Conservation (phyloP, 1,140 invertebrate species). For the Penaeus vannamei region DNA sequence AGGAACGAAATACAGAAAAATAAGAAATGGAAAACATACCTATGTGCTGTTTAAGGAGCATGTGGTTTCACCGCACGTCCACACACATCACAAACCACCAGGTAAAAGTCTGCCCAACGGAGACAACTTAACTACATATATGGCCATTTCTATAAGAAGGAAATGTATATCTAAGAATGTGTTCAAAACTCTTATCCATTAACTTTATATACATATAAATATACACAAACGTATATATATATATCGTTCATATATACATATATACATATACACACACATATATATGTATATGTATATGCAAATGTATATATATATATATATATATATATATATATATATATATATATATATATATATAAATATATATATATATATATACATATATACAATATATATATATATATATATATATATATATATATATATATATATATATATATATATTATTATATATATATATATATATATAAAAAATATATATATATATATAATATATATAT, state of each 20-base stretch:
- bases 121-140: constrained; percentile 75
- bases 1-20: not conserved
- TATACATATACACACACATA: constrained; percentile 22
- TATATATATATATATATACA: too few species aligned
- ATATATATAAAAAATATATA: too few species aligned
- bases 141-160: constrained; percentile 73
- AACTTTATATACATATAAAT: too few species aligned
- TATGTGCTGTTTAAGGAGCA: constrained; percentile 73
- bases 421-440: too few species aligned
- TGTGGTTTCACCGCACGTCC: constrained; percentile 75
- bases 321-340: too few species aligned
- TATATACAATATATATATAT: too few species aligned
- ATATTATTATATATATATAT: too few species aligned
- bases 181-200: not conserved
- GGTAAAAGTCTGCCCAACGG: constrained; percentile 74
- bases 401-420: too few species aligned
- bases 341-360: too few species aligned
- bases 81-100: constrained; percentile 75
- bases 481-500: too few species aligned
- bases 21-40: constrained; percentile 45
- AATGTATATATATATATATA: not conserved
- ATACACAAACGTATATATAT: too few species aligned
- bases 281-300: not conserved
- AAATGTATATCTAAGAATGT: constrained; percentile 16
- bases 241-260: constrained; percentile 28